Evolutionary conservation across 2,113 vertebrate species (phyloP).

Genomic region (Platichthys flesus): DNA sequence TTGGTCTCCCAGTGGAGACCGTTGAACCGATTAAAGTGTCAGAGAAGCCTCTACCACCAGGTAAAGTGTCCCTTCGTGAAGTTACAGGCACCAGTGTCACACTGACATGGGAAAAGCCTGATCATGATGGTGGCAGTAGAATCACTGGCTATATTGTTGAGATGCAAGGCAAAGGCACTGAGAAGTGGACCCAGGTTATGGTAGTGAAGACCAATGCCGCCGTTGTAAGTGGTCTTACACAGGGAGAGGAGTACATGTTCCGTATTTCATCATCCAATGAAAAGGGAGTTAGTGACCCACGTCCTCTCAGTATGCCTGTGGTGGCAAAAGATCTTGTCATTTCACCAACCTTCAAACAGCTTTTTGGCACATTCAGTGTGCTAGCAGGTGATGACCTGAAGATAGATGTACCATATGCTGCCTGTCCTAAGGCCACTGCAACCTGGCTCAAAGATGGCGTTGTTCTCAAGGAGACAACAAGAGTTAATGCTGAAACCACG

Average conservation of each 20-base stretch:
- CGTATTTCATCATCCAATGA: conserved; percentile 95
- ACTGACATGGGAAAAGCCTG: conserved; percentile 96
- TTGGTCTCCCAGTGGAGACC: conserved; percentile 95
- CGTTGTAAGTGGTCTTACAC: conserved; percentile 89
- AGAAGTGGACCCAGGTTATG: conserved; percentile 94
- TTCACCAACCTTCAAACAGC: conserved; percentile 90
- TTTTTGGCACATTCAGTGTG: conserved; percentile 93
- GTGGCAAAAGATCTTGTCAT: conserved; percentile 96
- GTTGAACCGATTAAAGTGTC: conserved; percentile 93
- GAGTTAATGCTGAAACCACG: conserved; percentile 92
- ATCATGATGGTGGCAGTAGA: conserved; percentile 97
- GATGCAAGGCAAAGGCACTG: conserved; percentile 97
- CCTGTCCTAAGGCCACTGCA: conserved; percentile 88
- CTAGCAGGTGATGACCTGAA: conserved; percentile 96
- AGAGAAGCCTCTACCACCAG: conserved; percentile 95
- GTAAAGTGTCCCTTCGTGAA: conserved; percentile 92
- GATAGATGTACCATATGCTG: conserved; percentile 93
- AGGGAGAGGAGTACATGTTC: conserved; percentile 97
- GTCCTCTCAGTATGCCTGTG: conserved; percentile 90
- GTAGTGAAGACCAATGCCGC: conserved; percentile 92
- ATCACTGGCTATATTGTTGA: conserved; percentile 96
- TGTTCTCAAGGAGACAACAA: conserved; percentile 92
- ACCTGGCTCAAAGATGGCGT: conserved; percentile 91
- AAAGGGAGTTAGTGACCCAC: conserved; percentile 96
- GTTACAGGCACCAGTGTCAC: conserved; percentile 92